These are phyloP conservation scores for Ormyrus labotus DNA, from an alignment of 2,888 invertebrate genomes.

Conservation along the genomic window DNA sequence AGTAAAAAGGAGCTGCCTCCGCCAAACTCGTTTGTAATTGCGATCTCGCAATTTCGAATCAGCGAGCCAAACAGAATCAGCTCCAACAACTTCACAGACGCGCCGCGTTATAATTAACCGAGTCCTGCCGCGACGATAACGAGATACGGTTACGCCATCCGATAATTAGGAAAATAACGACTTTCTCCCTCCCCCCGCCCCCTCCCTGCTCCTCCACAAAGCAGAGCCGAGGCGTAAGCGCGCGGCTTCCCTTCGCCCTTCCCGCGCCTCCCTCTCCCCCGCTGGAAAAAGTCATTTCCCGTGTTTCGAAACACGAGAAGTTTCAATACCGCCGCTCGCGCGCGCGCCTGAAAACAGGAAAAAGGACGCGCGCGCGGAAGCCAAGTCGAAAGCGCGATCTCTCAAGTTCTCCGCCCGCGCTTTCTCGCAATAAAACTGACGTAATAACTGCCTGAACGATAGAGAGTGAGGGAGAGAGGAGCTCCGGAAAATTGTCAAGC, in stretches of 20 bases:
- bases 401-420: constrained; percentile 11
- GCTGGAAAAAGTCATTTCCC: constrained; percentile 47
- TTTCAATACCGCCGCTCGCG: constrained; percentile 39
- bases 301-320: constrained; percentile 29
- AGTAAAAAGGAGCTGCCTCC: too few relatives aligned
- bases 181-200: too few relatives aligned
- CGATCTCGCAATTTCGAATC: constrained; percentile 27
- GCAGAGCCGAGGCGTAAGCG: background rate
- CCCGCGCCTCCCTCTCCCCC: background rate
- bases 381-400: constrained; percentile 16
- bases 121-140: constrained; percentile 17
- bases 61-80: constrained; percentile 13
- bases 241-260: background rate
- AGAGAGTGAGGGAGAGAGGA: background rate
- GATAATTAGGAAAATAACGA: constrained; percentile 54
- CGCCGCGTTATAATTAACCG: constrained; percentile 45
- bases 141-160: constrained; percentile 44
- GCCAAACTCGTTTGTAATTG: background rate
- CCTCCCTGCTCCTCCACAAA: background rate
- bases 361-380: background rate
- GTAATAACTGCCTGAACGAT: constrained; percentile 51
- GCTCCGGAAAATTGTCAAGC: constrained; percentile 64
- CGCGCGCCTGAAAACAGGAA: background rate
- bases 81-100: constrained; percentile 32
- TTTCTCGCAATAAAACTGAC: constrained; percentile 56